Evolutionary conservation across 2,888 invertebrate genomes (phyloP), one percentile per base, ranked within the genome.

Genomic region (Fragum fragum): DNA sequence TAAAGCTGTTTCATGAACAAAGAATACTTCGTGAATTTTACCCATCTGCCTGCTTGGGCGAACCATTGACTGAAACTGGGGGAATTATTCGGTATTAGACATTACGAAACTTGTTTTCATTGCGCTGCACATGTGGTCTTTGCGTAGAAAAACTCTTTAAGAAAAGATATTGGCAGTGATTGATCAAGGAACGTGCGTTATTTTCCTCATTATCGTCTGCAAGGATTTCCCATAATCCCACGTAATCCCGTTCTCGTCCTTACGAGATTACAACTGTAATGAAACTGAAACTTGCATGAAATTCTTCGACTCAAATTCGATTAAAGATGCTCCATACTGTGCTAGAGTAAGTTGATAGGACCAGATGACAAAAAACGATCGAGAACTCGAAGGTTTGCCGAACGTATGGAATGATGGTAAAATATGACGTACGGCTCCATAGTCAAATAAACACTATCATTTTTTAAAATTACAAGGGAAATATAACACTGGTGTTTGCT

Each of bases 231-330:
- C 70, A 76, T 76, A 79, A 83, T 79, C 83, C 76, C 69, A 32
- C 39, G 69, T 84, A 84, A 84, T 84, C 84, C 73, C 73, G 47
- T 66, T 73, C 81, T 77, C 78, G 84, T 81, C 77, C 84, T 79
- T 76, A 81, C 79, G 84, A 79, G 84, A 84, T 84, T 84, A 81
- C 73, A 69, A 69, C 39, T 76, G 79, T 81, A 84, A 84, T 84
- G 84, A 81, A 81, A 79, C 72, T 66, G 75, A 71, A 63, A 70
- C 79, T 63, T 32, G 74, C 74, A 68, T 61, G 71, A 70, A 66
- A 61, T 74, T 72, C 70, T 75, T 70, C 70, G 63, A 79, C 71
- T 79, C 63, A 39, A 79, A 79, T 79, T 79, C 72, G 71, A 79
- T 79, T 79, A 74, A 66, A 66, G 47, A 47, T 47, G 47, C 47